Base-by-base conservation (phyloP, 2,888 invertebrate genomes). In the Trissolcus japonicus region DNA sequence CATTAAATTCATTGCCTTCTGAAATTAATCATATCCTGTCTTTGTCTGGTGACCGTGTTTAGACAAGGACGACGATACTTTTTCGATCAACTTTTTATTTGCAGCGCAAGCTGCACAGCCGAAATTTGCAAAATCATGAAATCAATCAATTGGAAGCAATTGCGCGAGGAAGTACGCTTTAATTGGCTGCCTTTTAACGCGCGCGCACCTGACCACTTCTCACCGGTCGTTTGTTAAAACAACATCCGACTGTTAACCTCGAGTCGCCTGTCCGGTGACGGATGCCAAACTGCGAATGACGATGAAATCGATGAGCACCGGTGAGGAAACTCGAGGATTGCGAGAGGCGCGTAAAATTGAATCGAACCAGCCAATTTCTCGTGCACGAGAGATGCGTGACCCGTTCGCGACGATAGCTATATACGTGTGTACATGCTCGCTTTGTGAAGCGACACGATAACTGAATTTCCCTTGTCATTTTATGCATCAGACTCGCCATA, bases 401-500 rank as follows among this genome's bases (percentile, higher is more conserved):
- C 79, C 74, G 78, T 79, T 73, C 82, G 84, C 83, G 84, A 86
- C 86, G 86, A 86, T 86, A 86, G 85, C 85, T 84, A 35, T 35
- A 35, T 35, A 84, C 84, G 83, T 81, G 83, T 81, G 81, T 83
- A 77, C 77, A 60, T 41, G 84, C 82, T 86, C 84, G 87, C 89
- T 88, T 88, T 89, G 89, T 88, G 85, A 88, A 87, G 87, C 87
- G 88, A 85, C 83, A 86, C 87, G 88, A 87, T 89, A 89, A 89
- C 87, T 85, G 83, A 87, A 86, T 89, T 89, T 88, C 84, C 83
- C 83, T 83, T 85, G 86, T 88, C 87, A 89, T 89, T 89, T 89
- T 88, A 88, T 88, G 89, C 89, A 88, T 86, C 87, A 87, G 87
- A 89, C 87, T 88, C 86, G 86, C 88, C 86, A 86, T 87, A 84